Evolutionary conservation across 1,140 invertebrate genomes (phyloP).

Genomic region (Amphibalanus amphitrite): DNA sequence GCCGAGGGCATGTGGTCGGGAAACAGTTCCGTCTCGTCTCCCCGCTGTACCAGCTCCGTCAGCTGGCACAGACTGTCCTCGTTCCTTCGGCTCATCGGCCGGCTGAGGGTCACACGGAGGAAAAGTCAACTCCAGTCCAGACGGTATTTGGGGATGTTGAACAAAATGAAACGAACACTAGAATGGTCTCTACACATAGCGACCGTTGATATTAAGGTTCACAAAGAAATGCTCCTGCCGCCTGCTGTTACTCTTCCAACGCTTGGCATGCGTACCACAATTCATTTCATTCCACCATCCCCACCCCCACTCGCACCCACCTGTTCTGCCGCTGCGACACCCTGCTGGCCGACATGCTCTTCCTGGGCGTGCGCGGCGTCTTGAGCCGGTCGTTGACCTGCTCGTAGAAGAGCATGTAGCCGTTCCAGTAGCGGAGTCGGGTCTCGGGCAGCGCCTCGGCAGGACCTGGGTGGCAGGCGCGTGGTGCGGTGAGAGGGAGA

Average conservation of each 20-base stretch:
- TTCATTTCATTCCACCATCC: too few relatives aligned
- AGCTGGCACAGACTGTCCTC: slow-evolving; percentile 30
- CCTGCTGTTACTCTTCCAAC: too few relatives aligned
- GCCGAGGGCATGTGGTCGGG: slow-evolving; percentile 31
- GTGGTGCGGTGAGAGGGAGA: too few relatives aligned
- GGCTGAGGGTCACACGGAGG: neutral
- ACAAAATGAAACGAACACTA: too few relatives aligned
- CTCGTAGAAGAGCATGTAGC: slow-evolving; percentile 41
- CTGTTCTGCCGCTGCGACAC: neutral
- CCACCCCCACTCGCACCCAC: too few relatives aligned
- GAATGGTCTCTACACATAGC: too few relatives aligned
- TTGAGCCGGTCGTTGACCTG: slow-evolving; percentile 24
- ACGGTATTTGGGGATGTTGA: too few relatives aligned
- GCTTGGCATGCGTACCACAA: too few relatives aligned
- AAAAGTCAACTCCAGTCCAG: too few relatives aligned
- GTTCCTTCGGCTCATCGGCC: neutral
- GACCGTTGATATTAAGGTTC: too few relatives aligned
- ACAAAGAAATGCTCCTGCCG: too few relatives aligned
- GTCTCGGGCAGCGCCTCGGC: slow-evolving; percentile 26
- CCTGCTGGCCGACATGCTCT: slow-evolving; percentile 12
- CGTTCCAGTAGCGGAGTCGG: slow-evolving; percentile 39
- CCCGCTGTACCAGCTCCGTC: slow-evolving; percentile 34
- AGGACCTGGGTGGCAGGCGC: slow-evolving; percentile 6
- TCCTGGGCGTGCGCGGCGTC: slow-evolving; percentile 25
- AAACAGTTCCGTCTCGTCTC: slow-evolving; percentile 32